A percentile compares a stretch with the other conserved stretches of the same genome.
Conservation (phyloP, 2,888 invertebrate species). For the Petrophora chlorosata region DNA sequence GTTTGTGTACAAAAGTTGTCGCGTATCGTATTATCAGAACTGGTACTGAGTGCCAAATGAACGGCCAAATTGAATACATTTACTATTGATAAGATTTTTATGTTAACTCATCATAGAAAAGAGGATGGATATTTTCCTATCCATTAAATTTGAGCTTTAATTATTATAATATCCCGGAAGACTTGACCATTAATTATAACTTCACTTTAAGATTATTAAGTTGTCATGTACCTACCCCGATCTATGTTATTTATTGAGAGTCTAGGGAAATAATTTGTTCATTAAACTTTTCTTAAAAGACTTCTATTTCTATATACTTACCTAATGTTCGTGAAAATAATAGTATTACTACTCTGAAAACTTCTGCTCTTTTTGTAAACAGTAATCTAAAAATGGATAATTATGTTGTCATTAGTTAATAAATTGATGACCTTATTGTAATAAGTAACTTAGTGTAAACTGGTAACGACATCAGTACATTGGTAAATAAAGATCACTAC, state of each 20-base stretch:
- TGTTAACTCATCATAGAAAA: conserved; percentile 59
- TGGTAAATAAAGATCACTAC: conserved; percentile 74
- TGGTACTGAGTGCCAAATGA: conserved; percentile 64
- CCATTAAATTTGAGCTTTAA: conserved; percentile 81
- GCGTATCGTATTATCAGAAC: conserved; percentile 53
- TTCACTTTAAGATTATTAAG: conserved; percentile 47
- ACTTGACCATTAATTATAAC: conserved; percentile 54
- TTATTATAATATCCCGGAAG: conserved; percentile 76
- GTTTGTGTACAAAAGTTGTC: conserved; percentile 56
- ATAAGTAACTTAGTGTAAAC: conserved; percentile 64
- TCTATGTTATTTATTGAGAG: conserved; percentile 45
- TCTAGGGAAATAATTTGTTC: conserved; percentile 44
- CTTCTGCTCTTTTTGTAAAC: conserved; percentile 28
- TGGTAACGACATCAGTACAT: conserved; percentile 60
- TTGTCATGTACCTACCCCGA: conserved; percentile 42
- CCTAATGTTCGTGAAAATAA: conserved; percentile 23
- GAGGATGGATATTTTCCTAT: conserved; percentile 61
- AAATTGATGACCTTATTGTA: conserved; percentile 62
- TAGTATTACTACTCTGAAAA: conserved; percentile 20
- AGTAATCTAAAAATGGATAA: conserved; percentile 57
- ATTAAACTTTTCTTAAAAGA: conserved; percentile 13
- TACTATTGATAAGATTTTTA: conserved; percentile 59
- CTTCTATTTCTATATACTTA: conserved; percentile 14
- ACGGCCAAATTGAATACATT: conserved; percentile 56
- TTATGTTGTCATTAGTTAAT: conserved; percentile 69